Conservation (phyloP, 2,113 vertebrate genomes). For the Vanacampus margaritifer region DNA sequence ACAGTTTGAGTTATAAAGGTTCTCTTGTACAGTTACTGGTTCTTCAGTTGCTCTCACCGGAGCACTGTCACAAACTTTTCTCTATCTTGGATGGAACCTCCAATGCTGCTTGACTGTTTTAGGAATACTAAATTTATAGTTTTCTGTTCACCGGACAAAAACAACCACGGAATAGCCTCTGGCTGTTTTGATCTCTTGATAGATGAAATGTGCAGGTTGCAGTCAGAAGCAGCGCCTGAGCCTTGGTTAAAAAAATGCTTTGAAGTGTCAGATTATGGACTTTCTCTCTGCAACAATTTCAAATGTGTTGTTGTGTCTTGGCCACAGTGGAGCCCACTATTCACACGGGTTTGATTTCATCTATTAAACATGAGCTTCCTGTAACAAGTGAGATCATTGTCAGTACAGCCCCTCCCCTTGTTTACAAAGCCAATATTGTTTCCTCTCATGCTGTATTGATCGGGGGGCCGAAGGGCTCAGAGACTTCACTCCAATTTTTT, state of each 20-base stretch:
- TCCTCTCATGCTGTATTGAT: constrained; percentile 44
- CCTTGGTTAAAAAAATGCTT: constrained; percentile 26
- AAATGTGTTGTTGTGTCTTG: neutral
- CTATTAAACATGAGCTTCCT: constrained; percentile 17
- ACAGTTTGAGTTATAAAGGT: neutral
- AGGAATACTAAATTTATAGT: constrained; percentile 28
- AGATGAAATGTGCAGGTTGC: constrained; percentile 9
- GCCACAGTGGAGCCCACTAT: neutral
- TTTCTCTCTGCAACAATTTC: neutral
- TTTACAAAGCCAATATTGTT: constrained; percentile 45
- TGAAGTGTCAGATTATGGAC: constrained; percentile 1
- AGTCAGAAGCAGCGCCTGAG: neutral
- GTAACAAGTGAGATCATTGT: constrained; percentile 35
- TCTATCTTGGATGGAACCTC: constrained; percentile 2
- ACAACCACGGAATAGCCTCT: constrained; percentile 8
- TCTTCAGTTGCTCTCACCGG: neutral
- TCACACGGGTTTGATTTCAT: neutral
- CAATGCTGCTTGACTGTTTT: constrained; percentile 1
- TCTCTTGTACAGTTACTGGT: neutral
- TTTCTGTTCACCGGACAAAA: constrained; percentile 6
- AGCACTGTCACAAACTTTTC: constrained; percentile 1
- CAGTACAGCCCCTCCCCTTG: constrained; percentile 11
- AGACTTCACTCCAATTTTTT: constrained; percentile 35
- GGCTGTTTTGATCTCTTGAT: constrained; percentile 25
- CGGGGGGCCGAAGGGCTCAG: constrained; percentile 29